Conservation (phyloP, 2,797 vertebrate genomes). For the Chanos chanos region DNA sequence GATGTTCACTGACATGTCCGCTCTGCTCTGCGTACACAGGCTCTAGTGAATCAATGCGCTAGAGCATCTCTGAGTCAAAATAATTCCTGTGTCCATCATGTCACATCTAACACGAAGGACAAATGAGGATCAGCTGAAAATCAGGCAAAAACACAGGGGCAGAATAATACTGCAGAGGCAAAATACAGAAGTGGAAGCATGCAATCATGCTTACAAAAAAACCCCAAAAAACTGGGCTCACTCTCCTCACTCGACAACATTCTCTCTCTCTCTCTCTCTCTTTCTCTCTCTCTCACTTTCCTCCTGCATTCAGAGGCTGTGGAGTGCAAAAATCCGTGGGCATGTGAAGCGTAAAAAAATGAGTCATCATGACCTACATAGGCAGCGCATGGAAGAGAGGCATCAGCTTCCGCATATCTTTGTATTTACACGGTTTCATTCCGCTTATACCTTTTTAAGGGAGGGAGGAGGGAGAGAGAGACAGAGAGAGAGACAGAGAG, state of each 20-base stretch:
- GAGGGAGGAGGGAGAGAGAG: constrained; percentile 20
- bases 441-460: constrained; percentile 48
- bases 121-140: no score
- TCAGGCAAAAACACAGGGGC: not conserved
- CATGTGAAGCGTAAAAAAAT: constrained; percentile 66
- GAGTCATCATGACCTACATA: constrained; percentile 81
- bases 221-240: not conserved
- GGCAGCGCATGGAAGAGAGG: constrained; percentile 52
- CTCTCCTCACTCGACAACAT: not conserved
- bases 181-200: not conserved
- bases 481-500: constrained; percentile 43
- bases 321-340: constrained; percentile 47
- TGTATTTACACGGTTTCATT: constrained; percentile 75
- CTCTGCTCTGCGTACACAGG: no score
- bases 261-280: not conserved
- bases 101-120: no score
- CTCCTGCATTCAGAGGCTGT: constrained; percentile 17
- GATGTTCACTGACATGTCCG: no score
- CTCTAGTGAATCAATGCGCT: no score
- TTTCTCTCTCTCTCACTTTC: not conserved
- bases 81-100: no score
- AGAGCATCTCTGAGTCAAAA: no score
- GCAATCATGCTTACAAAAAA: not conserved
- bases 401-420: constrained; percentile 66
- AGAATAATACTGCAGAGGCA: no score